phyloP scores from a whole-genome alignment of 2,888 invertebrate species.

The Morpho helenor region DNA sequence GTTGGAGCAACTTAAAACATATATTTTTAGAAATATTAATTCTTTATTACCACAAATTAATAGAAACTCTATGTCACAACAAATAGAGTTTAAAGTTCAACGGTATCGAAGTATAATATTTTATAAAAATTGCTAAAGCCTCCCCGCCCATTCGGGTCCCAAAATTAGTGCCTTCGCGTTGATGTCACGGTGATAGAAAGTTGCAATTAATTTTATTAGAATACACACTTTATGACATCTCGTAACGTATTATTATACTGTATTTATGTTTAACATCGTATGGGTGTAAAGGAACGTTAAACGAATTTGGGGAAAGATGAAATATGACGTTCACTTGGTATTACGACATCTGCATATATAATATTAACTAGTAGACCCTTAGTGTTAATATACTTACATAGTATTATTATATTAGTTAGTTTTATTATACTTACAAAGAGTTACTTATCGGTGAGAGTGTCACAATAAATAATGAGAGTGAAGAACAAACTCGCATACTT shows the following conservation, averaged over 20 bases:
- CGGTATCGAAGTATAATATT: slow-evolving; percentile 8
- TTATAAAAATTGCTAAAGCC: slow-evolving; percentile 37
- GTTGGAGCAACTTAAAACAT: slow-evolving; percentile 45
- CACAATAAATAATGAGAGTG: too few species aligned
- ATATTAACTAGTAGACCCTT: too few species aligned
- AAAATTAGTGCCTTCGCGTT: slow-evolving; percentile 55
- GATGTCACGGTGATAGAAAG: slow-evolving; percentile 54
- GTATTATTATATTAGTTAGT: too few species aligned
- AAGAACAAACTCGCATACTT: too few species aligned
- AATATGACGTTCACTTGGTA: too few species aligned
- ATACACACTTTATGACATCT: slow-evolving; percentile 31
- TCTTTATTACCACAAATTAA: neutral
- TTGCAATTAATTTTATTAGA: slow-evolving; percentile 47
- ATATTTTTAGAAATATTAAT: slow-evolving; percentile 34
- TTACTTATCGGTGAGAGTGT: too few species aligned
- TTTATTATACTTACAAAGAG: too few species aligned
- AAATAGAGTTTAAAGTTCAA: slow-evolving; percentile 25
- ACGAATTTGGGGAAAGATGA: neutral
- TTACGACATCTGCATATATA: too few species aligned
- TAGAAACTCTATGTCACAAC: neutral
- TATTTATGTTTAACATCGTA: neutral
- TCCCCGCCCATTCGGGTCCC: slow-evolving; percentile 45
- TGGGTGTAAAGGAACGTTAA: neutral
- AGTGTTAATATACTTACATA: too few species aligned
- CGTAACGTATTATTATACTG: neutral